Evolutionary conservation across 2,113 vertebrate genomes (phyloP).

Genomic region (Protobothrops flavoviridis): DNA sequence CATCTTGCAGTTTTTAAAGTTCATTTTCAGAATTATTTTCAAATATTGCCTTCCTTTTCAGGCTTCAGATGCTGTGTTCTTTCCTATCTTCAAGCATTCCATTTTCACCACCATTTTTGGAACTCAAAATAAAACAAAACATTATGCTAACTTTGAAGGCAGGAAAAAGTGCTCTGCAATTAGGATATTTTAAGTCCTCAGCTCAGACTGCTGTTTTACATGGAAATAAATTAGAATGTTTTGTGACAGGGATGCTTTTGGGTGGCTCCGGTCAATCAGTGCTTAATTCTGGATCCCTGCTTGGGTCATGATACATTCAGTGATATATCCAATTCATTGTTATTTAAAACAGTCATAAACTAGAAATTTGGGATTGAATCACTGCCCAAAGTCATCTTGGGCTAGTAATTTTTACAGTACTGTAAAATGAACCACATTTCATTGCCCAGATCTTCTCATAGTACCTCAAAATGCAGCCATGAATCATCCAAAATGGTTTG

Average conservation of each 20-base stretch:
- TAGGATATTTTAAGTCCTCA: neutral
- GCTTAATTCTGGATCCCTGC: neutral
- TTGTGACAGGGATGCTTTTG: neutral
- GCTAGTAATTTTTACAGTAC: neutral
- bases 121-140: neutral
- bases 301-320: neutral
- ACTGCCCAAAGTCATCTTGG: neutral
- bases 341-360: neutral
- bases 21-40: neutral
- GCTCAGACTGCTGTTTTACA: neutral
- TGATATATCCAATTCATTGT: neutral
- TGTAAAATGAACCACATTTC: neutral
- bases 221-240: neutral
- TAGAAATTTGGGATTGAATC: neutral
- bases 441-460: neutral
- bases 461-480: neutral
- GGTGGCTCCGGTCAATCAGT: neutral
- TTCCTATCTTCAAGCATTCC: neutral
- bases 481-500: neutral
- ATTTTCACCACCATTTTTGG: neutral
- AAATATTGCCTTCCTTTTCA: neutral
- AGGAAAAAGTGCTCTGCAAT: neutral
- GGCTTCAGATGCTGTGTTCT: neutral
- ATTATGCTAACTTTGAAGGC: neutral
- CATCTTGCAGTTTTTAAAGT: neutral